phyloP scores from a whole-genome alignment of 53 echinoderm and acorn worm species.

The Paracentrotus lividus region DNA sequence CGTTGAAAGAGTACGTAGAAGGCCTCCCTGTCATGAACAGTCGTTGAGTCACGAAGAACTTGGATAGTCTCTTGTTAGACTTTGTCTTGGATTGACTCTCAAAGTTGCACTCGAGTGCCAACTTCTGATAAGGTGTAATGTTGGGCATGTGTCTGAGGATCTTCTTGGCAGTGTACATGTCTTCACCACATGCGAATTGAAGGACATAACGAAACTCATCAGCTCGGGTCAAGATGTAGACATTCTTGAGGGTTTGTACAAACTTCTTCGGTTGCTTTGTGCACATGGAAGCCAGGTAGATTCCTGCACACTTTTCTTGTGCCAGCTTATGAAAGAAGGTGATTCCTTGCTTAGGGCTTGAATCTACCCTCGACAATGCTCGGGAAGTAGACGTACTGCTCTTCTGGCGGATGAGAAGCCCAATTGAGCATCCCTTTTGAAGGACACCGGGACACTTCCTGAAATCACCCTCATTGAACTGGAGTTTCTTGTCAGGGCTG shows the following conservation, averaged over 20 bases:
- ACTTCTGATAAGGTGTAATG: constrained; percentile 66
- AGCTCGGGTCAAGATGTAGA: constrained; percentile 58
- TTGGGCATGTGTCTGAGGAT: constrained; percentile 68
- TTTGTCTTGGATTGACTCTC: constrained; percentile 59
- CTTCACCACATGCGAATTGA: constrained; percentile 63
- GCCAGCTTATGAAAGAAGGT: constrained; percentile 65
- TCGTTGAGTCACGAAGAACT: constrained; percentile 58
- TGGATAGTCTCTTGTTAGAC: constrained; percentile 59
- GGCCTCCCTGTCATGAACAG: constrained; percentile 66
- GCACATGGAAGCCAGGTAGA: constrained; percentile 65
- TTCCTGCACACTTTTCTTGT: constrained; percentile 67
- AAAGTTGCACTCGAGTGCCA: constrained; percentile 68
- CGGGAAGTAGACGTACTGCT: background rate
- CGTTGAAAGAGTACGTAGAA: constrained; percentile 58
- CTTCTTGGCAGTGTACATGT: constrained; percentile 67
- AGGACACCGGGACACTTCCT: constrained; percentile 50
- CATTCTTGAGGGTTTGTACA: constrained; percentile 63
- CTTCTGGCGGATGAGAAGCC: constrained; percentile 59
- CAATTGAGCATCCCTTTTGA: constrained; percentile 23
- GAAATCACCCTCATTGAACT: constrained; percentile 61
- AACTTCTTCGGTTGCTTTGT: constrained; percentile 67
- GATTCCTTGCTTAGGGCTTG: background rate
- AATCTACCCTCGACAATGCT: background rate
- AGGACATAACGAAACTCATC: constrained; percentile 64
- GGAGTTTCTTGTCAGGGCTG: constrained; percentile 65